A percentile compares a stretch with the other conserved stretches of the same genome.
Conservation (phyloP, 2,888 invertebrate genomes). For the Phytoseiulus persimilis region DNA sequence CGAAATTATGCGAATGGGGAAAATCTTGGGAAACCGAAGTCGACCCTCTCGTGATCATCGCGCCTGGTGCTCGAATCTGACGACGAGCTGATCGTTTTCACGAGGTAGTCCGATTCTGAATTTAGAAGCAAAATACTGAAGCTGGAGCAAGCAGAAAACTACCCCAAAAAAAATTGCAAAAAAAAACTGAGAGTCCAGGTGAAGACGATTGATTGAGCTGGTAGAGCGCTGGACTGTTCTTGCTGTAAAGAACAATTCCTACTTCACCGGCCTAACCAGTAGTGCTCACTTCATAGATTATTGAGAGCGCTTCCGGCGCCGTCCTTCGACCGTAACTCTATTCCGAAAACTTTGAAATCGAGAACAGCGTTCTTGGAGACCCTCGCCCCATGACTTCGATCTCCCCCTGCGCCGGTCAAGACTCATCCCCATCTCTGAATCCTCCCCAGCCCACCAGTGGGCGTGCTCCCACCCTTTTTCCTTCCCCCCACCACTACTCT, state of each 20-base stretch:
- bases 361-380: background rate
- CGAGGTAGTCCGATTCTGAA: background rate
- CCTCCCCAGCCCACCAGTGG: no score
- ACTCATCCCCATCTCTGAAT: background rate
- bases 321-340: conserved; percentile 30
- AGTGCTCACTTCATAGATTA: conserved; percentile 27
- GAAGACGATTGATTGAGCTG: conserved; percentile 11
- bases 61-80: background rate
- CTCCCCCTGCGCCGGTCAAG: background rate
- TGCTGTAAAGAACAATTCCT: background rate
- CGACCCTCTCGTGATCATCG: background rate
- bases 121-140: background rate
- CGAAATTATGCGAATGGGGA: background rate
- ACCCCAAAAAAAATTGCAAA: background rate
- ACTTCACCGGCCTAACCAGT: conserved; percentile 10
- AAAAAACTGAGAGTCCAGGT: background rate
- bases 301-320: conserved; percentile 37
- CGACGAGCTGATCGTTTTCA: background rate
- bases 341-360: background rate
- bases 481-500: no score
- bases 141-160: background rate
- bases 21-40: background rate
- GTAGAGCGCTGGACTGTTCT: background rate
- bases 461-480: no score
- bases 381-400: background rate